Evolutionary conservation across 2,888 invertebrate genomes (phyloP).

Genomic region (Ischnus inquisitorius): DNA sequence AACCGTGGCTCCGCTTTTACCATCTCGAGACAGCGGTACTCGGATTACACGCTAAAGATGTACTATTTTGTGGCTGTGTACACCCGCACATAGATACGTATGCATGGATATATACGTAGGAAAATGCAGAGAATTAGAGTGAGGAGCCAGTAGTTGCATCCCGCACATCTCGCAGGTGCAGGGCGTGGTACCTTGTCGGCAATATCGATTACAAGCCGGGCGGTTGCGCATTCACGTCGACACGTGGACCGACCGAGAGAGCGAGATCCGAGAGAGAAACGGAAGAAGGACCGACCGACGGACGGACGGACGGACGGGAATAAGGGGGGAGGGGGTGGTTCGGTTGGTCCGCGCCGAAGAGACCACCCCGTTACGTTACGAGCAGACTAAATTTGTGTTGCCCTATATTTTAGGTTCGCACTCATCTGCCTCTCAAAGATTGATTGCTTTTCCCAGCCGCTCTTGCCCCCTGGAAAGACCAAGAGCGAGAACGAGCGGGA

Average conservation of each 20-base stretch:
- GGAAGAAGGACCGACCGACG: slow-evolving; percentile 22
- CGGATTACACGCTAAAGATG: not conserved
- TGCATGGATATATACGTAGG: not conserved
- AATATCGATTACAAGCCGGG: slow-evolving; percentile 85
- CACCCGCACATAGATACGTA: not conserved
- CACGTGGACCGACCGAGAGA: slow-evolving; percentile 79
- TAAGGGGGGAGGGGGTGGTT: slow-evolving; percentile 1
- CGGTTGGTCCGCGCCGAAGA: not conserved
- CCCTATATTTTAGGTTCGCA: slow-evolving; percentile 84
- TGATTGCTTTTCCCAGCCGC: slow-evolving; percentile 82
- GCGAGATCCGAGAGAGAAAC: slow-evolving; percentile 21
- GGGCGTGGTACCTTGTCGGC: slow-evolving; percentile 85
- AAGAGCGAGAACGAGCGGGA: slow-evolving; percentile 6
- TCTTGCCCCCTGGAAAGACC: slow-evolving; percentile 10
- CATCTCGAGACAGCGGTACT: slow-evolving; percentile 4
- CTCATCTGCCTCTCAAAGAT: slow-evolving; percentile 85
- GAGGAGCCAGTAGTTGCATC: slow-evolving; percentile 74
- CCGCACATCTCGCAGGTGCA: slow-evolving; percentile 84
- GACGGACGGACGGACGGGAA: slow-evolving; percentile 31
- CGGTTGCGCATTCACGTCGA: slow-evolving; percentile 85
- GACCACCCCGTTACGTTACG: slow-evolving; percentile 59
- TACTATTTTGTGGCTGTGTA: not conserved
- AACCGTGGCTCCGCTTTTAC: not conserved
- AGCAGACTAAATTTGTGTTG: slow-evolving; percentile 84
- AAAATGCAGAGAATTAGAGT: slow-evolving; percentile 27